Conservation (phyloP, 1,140 invertebrate species). For the Pogonomyrmex barbatus region DNA sequence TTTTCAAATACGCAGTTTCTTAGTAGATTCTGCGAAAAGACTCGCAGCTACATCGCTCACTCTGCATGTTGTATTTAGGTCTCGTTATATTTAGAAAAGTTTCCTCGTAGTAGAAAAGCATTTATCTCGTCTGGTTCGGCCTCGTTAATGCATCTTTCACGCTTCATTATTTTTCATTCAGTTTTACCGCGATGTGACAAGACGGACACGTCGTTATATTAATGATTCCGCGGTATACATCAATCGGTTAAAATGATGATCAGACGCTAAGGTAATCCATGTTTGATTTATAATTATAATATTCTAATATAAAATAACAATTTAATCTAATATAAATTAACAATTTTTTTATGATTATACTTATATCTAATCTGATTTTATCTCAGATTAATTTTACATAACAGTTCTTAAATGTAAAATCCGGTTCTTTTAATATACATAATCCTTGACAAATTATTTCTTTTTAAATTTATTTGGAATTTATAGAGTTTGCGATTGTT, state of each 20-base stretch:
- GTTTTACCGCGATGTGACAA: slow-evolving; percentile 37
- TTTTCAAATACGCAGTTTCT: background rate
- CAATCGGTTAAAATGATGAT: background rate
- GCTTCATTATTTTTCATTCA: slow-evolving; percentile 50
- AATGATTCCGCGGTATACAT: background rate
- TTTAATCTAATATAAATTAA: background rate
- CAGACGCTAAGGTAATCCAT: background rate
- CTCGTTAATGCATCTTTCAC: slow-evolving; percentile 45
- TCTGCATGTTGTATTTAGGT: slow-evolving; percentile 66
- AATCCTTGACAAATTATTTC: background rate
- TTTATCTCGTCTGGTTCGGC: slow-evolving; percentile 35
- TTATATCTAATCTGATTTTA: slow-evolving; percentile 11
- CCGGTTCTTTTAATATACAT: background rate
- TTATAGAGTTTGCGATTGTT: background rate
- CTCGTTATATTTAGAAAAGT: slow-evolving; percentile 68
- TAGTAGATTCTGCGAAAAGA: slow-evolving; percentile 10
- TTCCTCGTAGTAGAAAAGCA: slow-evolving; percentile 55
- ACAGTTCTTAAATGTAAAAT: background rate
- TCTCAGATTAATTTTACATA: background rate
- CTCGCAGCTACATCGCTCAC: slow-evolving; percentile 34
- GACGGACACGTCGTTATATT: background rate
- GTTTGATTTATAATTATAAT: background rate
- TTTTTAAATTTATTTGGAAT: background rate
- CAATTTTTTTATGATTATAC: background rate
- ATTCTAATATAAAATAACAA: background rate